These are phyloP conservation scores for Tilapia sparmanii DNA, from an alignment of 2,113 vertebrate species.

Conservation along the genomic window DNA sequence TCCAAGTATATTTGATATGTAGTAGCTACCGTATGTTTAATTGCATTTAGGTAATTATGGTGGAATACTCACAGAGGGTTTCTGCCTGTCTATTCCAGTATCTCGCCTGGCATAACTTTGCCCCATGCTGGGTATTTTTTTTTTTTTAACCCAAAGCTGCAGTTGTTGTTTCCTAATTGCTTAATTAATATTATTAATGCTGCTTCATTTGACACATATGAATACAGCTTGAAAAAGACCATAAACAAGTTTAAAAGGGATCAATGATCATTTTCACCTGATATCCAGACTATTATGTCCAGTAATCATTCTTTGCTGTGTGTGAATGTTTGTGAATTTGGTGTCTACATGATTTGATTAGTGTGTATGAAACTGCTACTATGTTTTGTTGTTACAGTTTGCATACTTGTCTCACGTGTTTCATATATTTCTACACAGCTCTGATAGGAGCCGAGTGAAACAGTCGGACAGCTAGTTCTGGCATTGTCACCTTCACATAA, in stretches of 20 bases:
- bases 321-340: background rate
- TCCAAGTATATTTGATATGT: background rate
- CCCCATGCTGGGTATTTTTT: too few species aligned
- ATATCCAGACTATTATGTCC: background rate
- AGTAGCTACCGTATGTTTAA: background rate
- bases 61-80: background rate
- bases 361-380: background rate
- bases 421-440: constrained; percentile 8
- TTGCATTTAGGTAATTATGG: background rate
- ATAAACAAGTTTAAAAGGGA: background rate
- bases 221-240: background rate
- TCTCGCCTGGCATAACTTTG: background rate
- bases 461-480: constrained; percentile 33
- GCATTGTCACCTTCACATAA: constrained; percentile 61
- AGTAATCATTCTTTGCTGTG: background rate
- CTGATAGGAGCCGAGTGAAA: constrained; percentile 32
- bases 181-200: background rate
- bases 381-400: background rate
- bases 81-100: background rate
- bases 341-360: background rate
- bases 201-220: rapidly evolving
- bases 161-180: background rate
- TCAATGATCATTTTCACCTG: background rate
- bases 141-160: background rate
- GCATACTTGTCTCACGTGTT: background rate